A percentile compares a stretch with the other conserved stretches of the same genome.
Evolutionary conservation across 2,113 vertebrate species (phyloP).

Genomic region (Promerops cafer): DNA sequence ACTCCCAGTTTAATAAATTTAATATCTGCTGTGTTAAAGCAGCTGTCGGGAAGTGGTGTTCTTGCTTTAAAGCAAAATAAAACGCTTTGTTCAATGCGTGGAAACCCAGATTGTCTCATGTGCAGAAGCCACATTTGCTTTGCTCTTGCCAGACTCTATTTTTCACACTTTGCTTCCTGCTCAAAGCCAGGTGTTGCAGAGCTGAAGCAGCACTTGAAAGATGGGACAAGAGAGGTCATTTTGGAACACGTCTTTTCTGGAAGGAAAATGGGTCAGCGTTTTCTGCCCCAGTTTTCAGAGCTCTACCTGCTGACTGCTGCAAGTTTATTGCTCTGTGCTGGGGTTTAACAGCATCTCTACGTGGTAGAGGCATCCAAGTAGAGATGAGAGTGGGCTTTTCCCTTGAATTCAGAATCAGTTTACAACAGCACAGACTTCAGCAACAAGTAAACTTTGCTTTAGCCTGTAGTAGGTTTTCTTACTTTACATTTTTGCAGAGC

Average conservation of each 20-base stretch:
- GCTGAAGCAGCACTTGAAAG: neutral
- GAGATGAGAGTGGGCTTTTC: neutral
- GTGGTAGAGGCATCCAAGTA: neutral
- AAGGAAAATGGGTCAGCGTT: constrained; percentile 33
- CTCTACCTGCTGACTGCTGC: neutral
- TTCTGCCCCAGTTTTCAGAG: constrained; percentile 27
- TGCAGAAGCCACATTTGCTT: neutral
- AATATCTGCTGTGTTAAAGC: neutral
- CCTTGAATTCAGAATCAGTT: neutral
- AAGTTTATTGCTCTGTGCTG: neutral
- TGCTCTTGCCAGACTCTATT: neutral
- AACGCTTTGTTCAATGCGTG: fast-evolving
- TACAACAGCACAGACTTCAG: neutral
- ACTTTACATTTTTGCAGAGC: neutral
- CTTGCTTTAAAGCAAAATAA: neutral
- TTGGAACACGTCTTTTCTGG: neutral
- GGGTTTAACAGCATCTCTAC: neutral
- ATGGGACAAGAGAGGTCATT: constrained; percentile 1
- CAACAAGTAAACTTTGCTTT: neutral
- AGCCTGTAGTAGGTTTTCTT: neutral
- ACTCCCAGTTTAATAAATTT: neutral
- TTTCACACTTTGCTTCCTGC: neutral
- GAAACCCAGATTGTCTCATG: neutral
- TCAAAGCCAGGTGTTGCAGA: neutral
- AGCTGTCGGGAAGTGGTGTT: neutral